These are phyloP conservation scores for Xylocampa areola DNA, from an alignment of 2,888 invertebrate genomes.

Conservation along the genomic window DNA sequence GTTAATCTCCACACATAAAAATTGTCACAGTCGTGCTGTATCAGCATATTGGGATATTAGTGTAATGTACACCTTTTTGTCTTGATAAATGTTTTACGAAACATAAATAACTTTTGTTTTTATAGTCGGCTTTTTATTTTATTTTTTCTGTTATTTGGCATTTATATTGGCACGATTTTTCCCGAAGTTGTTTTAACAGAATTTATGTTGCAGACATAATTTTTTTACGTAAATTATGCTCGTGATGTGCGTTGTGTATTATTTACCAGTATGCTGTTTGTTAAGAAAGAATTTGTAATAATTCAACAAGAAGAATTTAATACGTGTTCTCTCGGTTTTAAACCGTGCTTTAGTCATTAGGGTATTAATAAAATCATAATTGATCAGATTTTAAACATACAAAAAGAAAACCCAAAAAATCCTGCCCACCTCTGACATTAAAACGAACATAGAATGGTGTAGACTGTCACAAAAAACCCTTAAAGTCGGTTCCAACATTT, in stretches of 20 bases:
- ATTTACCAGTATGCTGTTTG: constrained; percentile 11
- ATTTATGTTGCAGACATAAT: constrained; percentile 40
- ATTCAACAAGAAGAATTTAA: constrained; percentile 18
- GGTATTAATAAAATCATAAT: no score
- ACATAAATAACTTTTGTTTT: constrained; percentile 57
- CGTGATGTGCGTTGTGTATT: constrained; percentile 15
- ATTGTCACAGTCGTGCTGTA: constrained; percentile 63
- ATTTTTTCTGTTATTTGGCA: constrained; percentile 30
- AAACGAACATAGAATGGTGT: constrained; percentile 23
- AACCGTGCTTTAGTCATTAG: no score
- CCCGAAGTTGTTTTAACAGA: constrained; percentile 27
- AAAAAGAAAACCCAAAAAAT: neutral
- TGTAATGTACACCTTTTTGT: constrained; percentile 60
- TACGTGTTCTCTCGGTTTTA: constrained; percentile 10
- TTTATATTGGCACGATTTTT: constrained; percentile 50
- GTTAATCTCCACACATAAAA: constrained; percentile 70
- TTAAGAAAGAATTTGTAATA: constrained; percentile 16
- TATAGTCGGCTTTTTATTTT: constrained; percentile 23
- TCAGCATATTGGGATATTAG: constrained; percentile 67
- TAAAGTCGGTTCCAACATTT: constrained; percentile 46
- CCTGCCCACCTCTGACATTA: constrained; percentile 12
- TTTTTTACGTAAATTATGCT: constrained; percentile 26
- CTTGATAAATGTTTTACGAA: constrained; percentile 58
- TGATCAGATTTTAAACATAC: no score
- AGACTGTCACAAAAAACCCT: constrained; percentile 41